Evolutionary conservation across 2,888 invertebrate genomes (phyloP), one percentile per base, ranked within the genome.

Genomic region (Drosophila robusta): DNA sequence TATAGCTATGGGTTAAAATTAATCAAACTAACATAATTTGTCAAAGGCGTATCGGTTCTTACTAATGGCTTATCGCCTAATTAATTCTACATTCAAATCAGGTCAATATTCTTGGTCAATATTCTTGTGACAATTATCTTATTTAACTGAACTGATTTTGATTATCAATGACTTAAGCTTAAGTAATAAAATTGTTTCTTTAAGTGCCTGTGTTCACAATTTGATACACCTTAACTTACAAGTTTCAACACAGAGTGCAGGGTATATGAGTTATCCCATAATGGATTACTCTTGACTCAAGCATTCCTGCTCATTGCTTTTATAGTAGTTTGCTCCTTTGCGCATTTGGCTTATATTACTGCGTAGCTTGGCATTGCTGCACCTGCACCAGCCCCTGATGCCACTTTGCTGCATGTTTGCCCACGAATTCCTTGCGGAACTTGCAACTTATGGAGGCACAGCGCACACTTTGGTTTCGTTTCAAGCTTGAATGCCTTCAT

Each of bases 241-340:
- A 34, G 0, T 18, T 41, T 14, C 8, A 8, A 4, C n/a, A 14
- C 14, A 16, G 18, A 14, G 29, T 34, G 11, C 32, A 42, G 51
- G n/a, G 56, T 52, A 56, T 61, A 26, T n/a, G 26, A 16, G 24
- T 16, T 50, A 42, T 29, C 45, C 26, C 42, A 47, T 52, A 52
- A 61, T 62, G 68, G 46, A 56, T 52, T 47, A 44, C 42, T 4
- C 55, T 49, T 49, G 42, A 60, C 64, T 60, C 24, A 9, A 36
- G 46, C 41, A 52, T 49, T 58, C 34, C 54, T 39, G 58, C 42
- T 63, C 49, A 45, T 54, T 64, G 49, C 54, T 38, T 54, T 36
- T 36, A 14, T 11, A 14, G 44, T 16, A 47, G 49, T 34, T 34
- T 57, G 22, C 38, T 32, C 41, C 55, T 60, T 29, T 57, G 34